Base-by-base conservation (phyloP, 1,140 invertebrate species). In the Aphelenchoides fujianensis region DNA sequence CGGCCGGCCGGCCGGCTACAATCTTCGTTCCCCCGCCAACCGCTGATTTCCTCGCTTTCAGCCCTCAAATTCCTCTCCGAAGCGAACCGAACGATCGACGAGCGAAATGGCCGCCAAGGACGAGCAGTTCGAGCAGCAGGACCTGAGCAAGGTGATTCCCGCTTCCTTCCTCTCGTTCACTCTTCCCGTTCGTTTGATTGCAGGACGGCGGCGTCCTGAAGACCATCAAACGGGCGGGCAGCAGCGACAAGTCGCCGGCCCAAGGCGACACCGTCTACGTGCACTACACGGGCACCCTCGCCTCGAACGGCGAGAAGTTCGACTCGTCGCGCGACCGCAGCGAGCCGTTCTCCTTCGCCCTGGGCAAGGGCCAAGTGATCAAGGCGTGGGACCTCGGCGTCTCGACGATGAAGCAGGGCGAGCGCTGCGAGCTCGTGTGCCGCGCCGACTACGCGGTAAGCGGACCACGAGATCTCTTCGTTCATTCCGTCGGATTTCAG, bases 361-460 rank as follows among this genome's bases (percentile, higher is more conserved):
- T 92, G 68, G 93, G 90, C 78, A 90, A 90, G 89, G 91, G 91
- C 90, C 74, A 73, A 55, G 75, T 96, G 0, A 95, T 98, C 70
- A 93, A 93, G 88, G 94, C 90, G 86, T 98, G 95, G 91, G 95
- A 98, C 82, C 89, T 93, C 74, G 95, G 93, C 61, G 90, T 98
- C 3, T 90, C 91, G 0, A 92, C 91, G 0, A 98, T 98, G 95
- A 93, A 91, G 85, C 91, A 91, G 79, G 92, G 92, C 0, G 95
- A 98, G 86, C 85, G 91, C 34, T 90, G 91, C 48, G 86, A 89
- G 34, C 85, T 98, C n/a, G 92, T 89, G 1, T 95, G 93, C 86
- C 89, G 89, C 72, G 88, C 94, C 2, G 89, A 95, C 70, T 97
- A 95, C 87, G 95, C 92, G 3, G n/a, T n/a, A n/a, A n/a, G n/a